Evolutionary conservation across 2,113 vertebrate genomes (phyloP), one percentile per base, ranked within the genome.

Genomic region (Rhynchomys soricoides): DNA sequence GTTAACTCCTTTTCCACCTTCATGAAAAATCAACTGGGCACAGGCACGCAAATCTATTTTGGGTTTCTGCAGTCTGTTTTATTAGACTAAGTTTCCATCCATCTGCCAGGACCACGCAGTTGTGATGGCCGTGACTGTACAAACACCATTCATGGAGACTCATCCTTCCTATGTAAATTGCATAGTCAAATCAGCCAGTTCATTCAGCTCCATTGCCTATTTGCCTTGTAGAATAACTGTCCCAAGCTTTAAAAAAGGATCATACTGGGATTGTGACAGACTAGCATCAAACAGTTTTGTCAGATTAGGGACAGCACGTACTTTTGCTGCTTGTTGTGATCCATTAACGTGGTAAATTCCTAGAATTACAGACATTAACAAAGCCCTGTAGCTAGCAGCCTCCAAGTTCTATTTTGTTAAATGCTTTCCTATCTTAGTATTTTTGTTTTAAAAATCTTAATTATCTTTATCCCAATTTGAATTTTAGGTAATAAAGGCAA

Each of bases 21-120:
- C 37, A 45, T 90, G 59, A 91, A 95, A 96, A 94, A 10, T 81
- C 93, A 93, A 48, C n/a, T 73, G 59, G 55, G 9, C 17, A 13
- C 37, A 93, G 73, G 31, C 90, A n/a, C 50, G 31, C n/a, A 89
- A 37, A 7, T 81, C 45, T 91, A 24, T 73, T 86, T 94, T 82
- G 75, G 73, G 40, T 52, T 86, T 70, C 55, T 92, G 4, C 15
- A 59, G 70, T 89, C 48, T 96, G 85, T 83, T 82, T 52, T 62
- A 83, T 43, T 77, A 75, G 37, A 43, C 79, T 43, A 29, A 37
- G 22, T 66, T 3, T 73, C 79, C 82, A 34, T 74, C 13, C 31
- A 19, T 71, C 66, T 79, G 5, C 78, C 34, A 96, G 73, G 29
- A 66, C 10, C 7, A 48, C 43, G 50, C 0, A 70, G 48, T n/a